A percentile compares a stretch with the other conserved stretches of the same genome.
phyloP scores from a whole-genome alignment of 64 coral and sea anemone species.

The Montipora capricornis region DNA sequence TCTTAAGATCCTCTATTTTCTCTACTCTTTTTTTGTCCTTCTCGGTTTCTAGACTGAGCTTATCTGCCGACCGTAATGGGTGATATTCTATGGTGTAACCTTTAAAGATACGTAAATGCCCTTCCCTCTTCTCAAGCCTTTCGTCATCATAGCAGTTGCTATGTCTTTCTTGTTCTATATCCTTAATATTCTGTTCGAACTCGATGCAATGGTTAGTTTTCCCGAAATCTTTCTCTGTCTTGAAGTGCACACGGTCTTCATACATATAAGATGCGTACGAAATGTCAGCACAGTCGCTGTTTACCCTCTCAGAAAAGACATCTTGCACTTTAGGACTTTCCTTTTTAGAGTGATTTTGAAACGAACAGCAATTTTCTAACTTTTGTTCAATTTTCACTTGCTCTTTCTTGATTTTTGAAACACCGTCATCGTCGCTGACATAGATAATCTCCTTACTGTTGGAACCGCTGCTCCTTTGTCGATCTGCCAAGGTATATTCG shows the following conservation, averaged over 20 bases:
- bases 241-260: neutral
- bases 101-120: slow-evolving; percentile 22
- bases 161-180: neutral
- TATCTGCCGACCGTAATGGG: neutral
- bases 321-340: neutral
- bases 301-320: neutral
- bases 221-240: neutral
- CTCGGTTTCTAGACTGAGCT: neutral
- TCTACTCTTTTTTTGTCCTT: slow-evolving; percentile 6
- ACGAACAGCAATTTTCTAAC: neutral
- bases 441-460: neutral
- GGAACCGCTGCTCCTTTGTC: neutral
- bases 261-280: neutral
- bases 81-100: slow-evolving; percentile 59
- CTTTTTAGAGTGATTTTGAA: neutral
- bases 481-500: neutral
- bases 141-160: neutral
- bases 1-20: slow-evolving; percentile 29
- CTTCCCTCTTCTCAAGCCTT: neutral
- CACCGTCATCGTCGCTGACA: neutral
- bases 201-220: neutral
- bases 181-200: neutral
- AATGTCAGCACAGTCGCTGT: neutral
- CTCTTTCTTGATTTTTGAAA: slow-evolving; percentile 9
- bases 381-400: neutral